Evolutionary conservation across 2,797 vertebrate species (phyloP), one percentile per base, ranked within the genome.

Genomic region (Enteromius radiatus): DNA sequence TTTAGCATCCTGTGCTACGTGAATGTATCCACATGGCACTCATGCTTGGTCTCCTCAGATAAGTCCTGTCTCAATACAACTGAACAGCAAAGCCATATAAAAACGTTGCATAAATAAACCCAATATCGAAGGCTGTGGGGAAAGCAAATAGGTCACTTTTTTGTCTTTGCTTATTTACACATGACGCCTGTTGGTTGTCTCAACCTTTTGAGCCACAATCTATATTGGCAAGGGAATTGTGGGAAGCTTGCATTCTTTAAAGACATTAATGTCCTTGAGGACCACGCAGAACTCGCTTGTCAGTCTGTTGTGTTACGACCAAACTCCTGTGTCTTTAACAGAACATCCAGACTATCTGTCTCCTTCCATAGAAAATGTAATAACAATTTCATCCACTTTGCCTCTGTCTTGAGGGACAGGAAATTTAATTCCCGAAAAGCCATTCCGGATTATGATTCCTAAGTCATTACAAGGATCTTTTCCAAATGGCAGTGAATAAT

Each of bases 311-410:
- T 33, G 36, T 64, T 47, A 31, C 31, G 41, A 59, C 5, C 23
- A 78, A 81, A 61, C 56, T 36, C 56, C 49, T 56, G 65, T 56
- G 56, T 87, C 84, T 81, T 83, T 78, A 80, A 83, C 52, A 83
- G 64, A 81, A 84, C 75, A 67, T 76, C 33, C 52, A 86, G 78
- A 84, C 83, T 84, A 84, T 82, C 82, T 75, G 86, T 88, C 88
- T 88, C 85, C 76, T 78, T 86, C 80, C 64, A 47, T 83, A 83
- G 26, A 47, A 84, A 87, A 88, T 87, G 43, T 80, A 87, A 88
- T 89, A 89, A 89, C 33, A 65, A 88, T 87, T 90, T 87, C 63
- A 88, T 91, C 84, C 84, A 87, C 85, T 88, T 85, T 84, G 74
- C 86, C 74, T 76, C 82, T 88, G 85, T 84, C 85, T 84, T 86